A percentile compares a stretch with the other conserved stretches of the same genome.
Conservation (phyloP, 2,888 invertebrate genomes). For the Tupiocoris notatus region DNA sequence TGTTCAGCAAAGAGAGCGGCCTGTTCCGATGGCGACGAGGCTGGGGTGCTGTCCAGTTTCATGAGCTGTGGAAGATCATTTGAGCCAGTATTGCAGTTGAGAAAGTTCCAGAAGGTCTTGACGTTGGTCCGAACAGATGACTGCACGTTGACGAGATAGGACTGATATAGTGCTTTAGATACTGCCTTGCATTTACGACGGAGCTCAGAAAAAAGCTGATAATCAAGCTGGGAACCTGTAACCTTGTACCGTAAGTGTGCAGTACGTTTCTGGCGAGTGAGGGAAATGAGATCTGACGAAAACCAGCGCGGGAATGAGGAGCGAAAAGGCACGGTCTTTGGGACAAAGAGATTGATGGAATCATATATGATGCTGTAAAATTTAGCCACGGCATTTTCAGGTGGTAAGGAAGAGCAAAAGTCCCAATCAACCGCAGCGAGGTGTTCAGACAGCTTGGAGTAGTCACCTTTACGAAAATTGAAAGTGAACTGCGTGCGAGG, state of each 20-base stretch:
- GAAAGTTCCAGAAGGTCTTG: too few relatives aligned
- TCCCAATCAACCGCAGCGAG: too few relatives aligned
- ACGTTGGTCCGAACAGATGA: too few relatives aligned
- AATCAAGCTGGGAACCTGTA: not conserved
- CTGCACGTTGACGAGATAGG: too few relatives aligned
- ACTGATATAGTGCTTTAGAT: too few relatives aligned
- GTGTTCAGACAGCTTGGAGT: too few relatives aligned
- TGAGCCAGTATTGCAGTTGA: not conserved
- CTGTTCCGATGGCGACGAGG: not conserved
- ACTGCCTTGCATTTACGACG: not conserved
- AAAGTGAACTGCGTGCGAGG: not conserved
- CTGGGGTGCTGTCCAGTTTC: not conserved
- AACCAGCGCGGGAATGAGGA: not conserved
- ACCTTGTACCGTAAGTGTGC: not conserved
- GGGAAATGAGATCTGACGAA: not conserved
- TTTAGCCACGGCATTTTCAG: not conserved
- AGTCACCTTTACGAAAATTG: slow-evolving; percentile 4
- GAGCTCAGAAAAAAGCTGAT: not conserved
- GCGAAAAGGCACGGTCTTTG: not conserved
- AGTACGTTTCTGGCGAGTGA: not conserved
- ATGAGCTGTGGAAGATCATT: not conserved
- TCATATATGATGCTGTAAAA: not conserved
- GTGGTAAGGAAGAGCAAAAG: too few relatives aligned
- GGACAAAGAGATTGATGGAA: not conserved
- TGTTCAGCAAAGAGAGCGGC: not conserved